Base-by-base conservation (phyloP, 92 coral and sea anemone species). In the Montipora capitata region DNA sequence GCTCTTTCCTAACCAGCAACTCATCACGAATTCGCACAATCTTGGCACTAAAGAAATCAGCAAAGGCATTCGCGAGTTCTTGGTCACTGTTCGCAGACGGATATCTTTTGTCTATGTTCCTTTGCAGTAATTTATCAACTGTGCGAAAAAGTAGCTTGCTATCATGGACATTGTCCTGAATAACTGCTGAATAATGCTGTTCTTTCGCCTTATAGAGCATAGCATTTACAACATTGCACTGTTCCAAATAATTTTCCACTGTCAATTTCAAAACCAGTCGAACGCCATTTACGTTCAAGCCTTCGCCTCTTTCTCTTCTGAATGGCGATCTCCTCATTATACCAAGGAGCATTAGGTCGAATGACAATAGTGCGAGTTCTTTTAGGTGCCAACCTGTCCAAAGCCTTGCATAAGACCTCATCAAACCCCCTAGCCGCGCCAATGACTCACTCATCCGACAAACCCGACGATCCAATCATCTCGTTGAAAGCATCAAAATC, bases 271-370 rank as follows among this genome's bases (percentile, higher is more conserved):
- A 78, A 49, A 27, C 63, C 40, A 71, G 87, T 79, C 48, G 87
- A 87, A 11, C 79, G 85, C 91, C 91, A 87, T 71, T 80, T 87
- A 41, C 75, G 77, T 15, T 87, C 91, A 27, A 87, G 85, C 72
- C 85, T 77, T 66, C 79, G 56, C 66, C 87, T 52, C 38, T 16
- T 57, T 44, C 61, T 51, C 45, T 85, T 85, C 72, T 77, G 75
- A 78, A 35, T 85, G 57, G 72, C 80, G 63, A 79, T 79, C 54
- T 70, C 74, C 3, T 68, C 85, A 66, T 78, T 78, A 43, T 86
- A 86, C 90, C 79, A 86, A 1, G 90, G 90, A 42, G 90, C 90
- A 44, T 69, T 64, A 1, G 85, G 90, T 35, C 90, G 76, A 66
- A 61, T 79, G 85, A 76, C 84, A 41, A 78, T 44, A 44, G 49